Percentiles rank a stretch among this genome's conserved stretches.
These are phyloP conservation scores for Latrodectus geometricus DNA, from an alignment of 1,140 invertebrate species.

Conservation along the genomic window DNA sequence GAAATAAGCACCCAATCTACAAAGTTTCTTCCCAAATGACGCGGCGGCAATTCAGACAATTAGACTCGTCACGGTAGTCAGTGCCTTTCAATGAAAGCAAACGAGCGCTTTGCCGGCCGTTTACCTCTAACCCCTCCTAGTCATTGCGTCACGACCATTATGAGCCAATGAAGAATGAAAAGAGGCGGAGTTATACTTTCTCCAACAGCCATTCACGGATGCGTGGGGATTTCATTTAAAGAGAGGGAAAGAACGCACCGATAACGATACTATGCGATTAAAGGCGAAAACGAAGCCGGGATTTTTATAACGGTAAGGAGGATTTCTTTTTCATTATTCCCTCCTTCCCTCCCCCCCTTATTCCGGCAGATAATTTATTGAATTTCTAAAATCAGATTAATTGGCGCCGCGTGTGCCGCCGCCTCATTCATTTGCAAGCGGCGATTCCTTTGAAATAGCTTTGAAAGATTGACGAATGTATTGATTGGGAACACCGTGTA, in stretches of 20 bases:
- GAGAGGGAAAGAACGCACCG: constrained; percentile 12
- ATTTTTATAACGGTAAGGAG: constrained; percentile 1
- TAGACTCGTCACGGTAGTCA: constrained; percentile 56
- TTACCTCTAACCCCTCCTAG: constrained; percentile 25
- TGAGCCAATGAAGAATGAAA: constrained; percentile 25
- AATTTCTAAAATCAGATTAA: background rate
- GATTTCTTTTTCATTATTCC: constrained; percentile 12
- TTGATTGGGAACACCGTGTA: too few species aligned
- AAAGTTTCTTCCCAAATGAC: too few species aligned
- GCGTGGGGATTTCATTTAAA: constrained; percentile 46
- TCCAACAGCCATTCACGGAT: constrained; percentile 38
- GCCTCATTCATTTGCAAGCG: background rate
- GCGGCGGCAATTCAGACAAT: constrained; percentile 28
- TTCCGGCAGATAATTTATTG: constrained; percentile 44
- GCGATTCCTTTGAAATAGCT: too few species aligned
- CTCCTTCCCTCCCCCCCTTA: background rate
- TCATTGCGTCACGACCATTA: constrained; percentile 35
- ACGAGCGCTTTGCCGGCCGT: constrained; percentile 59
- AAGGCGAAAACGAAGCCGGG: constrained; percentile 42
- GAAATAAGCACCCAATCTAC: too few species aligned
- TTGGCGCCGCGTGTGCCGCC: background rate
- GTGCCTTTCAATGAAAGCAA: constrained; percentile 61
- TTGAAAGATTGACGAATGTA: too few species aligned
- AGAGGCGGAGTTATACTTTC: constrained; percentile 8
- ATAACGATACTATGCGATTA: constrained; percentile 33